These are phyloP conservation scores for Geopemphigus sp. DNA, from an alignment of 1,140 invertebrate genomes.

Conservation along the genomic window DNA sequence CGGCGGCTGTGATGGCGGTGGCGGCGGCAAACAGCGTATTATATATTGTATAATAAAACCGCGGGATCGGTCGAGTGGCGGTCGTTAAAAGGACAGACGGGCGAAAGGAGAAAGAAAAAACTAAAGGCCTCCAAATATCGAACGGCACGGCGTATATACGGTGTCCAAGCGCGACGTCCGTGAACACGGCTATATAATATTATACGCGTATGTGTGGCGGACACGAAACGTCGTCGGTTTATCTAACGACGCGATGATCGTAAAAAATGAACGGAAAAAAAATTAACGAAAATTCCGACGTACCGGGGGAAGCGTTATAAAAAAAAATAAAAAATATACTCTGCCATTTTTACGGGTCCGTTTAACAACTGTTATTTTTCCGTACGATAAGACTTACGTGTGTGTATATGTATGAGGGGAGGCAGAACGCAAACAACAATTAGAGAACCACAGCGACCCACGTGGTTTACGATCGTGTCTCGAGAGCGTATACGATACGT, in stretches of 20 bases:
- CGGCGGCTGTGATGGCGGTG: too few relatives aligned
- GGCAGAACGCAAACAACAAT: conserved; percentile 31
- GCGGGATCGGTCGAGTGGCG: too few relatives aligned
- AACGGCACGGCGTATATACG: too few relatives aligned
- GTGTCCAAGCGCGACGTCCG: too few relatives aligned
- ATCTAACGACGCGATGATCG: too few relatives aligned
- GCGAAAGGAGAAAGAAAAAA: neutral
- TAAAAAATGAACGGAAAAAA: too few relatives aligned
- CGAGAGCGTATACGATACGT: neutral
- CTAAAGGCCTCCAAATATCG: neutral
- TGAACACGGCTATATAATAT: too few relatives aligned
- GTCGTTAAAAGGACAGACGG: too few relatives aligned
- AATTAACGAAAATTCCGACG: neutral
- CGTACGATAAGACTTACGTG: neutral
- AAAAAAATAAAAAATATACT: too few relatives aligned
- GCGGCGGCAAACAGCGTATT: neutral
- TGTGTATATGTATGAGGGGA: too few relatives aligned
- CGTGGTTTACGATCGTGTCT: conserved; percentile 5
- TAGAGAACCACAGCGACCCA: neutral
- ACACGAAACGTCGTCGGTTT: neutral
- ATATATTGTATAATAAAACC: too few relatives aligned
- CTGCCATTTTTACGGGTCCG: conserved; percentile 19
- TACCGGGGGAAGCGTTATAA: conserved; percentile 5
- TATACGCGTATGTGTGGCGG: too few relatives aligned
- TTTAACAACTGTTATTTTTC: conserved; percentile 37